phyloP scores from a whole-genome alignment of 23 tunicate species.

The Ciona savignyi region DNA sequence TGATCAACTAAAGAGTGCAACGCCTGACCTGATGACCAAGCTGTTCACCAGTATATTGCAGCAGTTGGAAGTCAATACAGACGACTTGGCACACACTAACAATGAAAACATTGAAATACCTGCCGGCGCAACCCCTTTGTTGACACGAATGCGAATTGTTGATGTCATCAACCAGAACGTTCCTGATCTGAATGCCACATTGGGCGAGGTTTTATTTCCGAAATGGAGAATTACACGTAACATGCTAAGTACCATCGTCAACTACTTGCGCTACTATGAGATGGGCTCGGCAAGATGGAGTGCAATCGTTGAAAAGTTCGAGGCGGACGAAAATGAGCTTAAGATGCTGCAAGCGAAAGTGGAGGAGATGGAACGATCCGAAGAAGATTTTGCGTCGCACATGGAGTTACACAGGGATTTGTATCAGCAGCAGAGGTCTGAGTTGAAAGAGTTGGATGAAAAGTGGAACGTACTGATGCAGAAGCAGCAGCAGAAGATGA shows the following conservation, averaged over 20 bases:
- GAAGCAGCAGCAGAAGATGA: constrained; percentile 11
- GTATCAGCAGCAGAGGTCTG: constrained; percentile 11
- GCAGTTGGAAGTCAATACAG: constrained; percentile 33
- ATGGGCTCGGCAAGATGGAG: not conserved
- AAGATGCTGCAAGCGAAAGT: constrained; percentile 7
- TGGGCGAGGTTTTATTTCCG: constrained; percentile 22
- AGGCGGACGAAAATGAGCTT: constrained; percentile 10
- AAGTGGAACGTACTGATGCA: constrained; percentile 1
- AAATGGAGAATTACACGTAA: constrained; percentile 29
- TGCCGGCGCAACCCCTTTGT: no score
- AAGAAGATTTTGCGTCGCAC: constrained; percentile 5
- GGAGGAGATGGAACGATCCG: constrained; percentile 5
- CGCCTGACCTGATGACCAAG: constrained; percentile 30
- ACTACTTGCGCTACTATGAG: constrained; percentile 30
- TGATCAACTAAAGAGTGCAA: constrained; percentile 33
- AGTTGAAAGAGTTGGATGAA: constrained; percentile 11
- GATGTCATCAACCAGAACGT: constrained; percentile 9
- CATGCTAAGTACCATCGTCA: constrained; percentile 17
- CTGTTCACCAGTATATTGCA: constrained; percentile 36
- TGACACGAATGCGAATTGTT: no score
- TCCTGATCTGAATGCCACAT: constrained; percentile 3
- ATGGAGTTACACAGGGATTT: constrained; percentile 2
- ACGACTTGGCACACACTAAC: constrained; percentile 27
- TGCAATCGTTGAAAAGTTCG: constrained; percentile 13
- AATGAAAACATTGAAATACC: not conserved